A percentile compares a stretch with the other conserved stretches of the same genome.
Evolutionary conservation across 53 echinoderm and acorn worm genomes (phyloP).

Genomic region (Mesocentrotus franciscanus): DNA sequence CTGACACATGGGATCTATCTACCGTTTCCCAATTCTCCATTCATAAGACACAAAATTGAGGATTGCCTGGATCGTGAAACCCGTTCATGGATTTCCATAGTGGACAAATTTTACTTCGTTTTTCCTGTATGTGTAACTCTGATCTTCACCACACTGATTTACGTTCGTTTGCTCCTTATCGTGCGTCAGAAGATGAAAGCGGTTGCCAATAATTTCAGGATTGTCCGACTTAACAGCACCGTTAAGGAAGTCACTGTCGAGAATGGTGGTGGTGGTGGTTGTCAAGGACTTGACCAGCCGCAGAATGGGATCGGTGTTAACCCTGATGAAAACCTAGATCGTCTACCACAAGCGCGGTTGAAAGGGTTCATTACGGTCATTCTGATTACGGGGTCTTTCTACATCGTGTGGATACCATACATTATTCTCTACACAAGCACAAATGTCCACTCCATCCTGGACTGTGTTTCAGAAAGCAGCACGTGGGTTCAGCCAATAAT

Average conservation of each 20-base stretch:
- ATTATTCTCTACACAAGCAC: not conserved
- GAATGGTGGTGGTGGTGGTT: not conserved
- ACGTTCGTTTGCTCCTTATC: not conserved
- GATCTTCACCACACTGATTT: not conserved
- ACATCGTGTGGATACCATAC: not conserved
- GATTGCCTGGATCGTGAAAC: not conserved
- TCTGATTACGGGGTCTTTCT: not conserved
- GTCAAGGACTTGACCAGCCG: not conserved
- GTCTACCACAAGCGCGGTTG: not conserved
- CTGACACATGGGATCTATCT: not conserved
- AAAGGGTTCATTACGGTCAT: not conserved
- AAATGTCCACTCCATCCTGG: not conserved
- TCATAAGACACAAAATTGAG: not conserved
- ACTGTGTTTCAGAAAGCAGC: not conserved
- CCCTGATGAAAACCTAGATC: not conserved
- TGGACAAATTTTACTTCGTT: not conserved
- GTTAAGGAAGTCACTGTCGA: not conserved
- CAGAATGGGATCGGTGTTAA: not conserved
- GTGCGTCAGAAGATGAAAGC: not conserved
- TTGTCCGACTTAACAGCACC: not conserved
- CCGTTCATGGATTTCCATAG: no score
- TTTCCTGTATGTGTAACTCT: not conserved
- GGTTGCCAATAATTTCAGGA: not conserved
- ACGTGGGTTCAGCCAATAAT: constrained; percentile 5
- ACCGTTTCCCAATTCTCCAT: not conserved